Percentiles rank a stretch among this genome's conserved stretches.
phyloP scores from a whole-genome alignment of 2,797 vertebrate genomes.

The Acanthurus lineatus region DNA sequence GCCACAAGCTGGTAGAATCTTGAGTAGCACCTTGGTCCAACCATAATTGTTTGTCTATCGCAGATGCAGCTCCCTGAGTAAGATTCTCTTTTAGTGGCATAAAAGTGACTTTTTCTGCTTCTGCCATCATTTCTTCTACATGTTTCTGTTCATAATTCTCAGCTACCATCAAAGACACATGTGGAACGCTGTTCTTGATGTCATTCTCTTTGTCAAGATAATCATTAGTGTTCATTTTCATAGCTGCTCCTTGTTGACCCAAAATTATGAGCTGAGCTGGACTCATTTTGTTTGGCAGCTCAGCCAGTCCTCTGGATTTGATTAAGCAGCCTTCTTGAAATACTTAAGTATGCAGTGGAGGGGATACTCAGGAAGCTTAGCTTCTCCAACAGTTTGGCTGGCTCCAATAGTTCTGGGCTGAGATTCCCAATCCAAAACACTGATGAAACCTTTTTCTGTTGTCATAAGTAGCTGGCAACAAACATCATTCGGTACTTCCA shows the following conservation, averaged over 20 bases:
- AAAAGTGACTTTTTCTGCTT: background rate
- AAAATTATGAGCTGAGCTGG: too few relatives aligned
- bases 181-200: too few relatives aligned
- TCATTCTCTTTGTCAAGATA: too few relatives aligned
- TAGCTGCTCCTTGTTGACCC: too few relatives aligned
- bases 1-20: background rate
- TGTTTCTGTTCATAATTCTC: background rate
- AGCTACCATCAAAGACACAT: background rate
- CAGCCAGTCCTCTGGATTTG: background rate
- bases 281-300: too few relatives aligned
- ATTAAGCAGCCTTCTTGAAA: background rate
- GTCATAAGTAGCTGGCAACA: background rate
- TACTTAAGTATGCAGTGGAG: background rate
- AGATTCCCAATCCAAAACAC: constrained; percentile 19
- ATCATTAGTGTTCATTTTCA: too few relatives aligned
- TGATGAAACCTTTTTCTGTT: background rate
- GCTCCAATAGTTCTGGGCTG: background rate
- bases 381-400: background rate
- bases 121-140: background rate
- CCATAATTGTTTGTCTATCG: background rate
- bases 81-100: background rate
- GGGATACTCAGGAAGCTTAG: background rate
- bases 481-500: too few relatives aligned
- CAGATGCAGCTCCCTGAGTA: background rate
- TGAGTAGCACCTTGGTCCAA: accelerated